These are phyloP conservation scores for Sarotherodon lohbergeri DNA, from an alignment of 2,113 vertebrate species.

Conservation along the genomic window DNA sequence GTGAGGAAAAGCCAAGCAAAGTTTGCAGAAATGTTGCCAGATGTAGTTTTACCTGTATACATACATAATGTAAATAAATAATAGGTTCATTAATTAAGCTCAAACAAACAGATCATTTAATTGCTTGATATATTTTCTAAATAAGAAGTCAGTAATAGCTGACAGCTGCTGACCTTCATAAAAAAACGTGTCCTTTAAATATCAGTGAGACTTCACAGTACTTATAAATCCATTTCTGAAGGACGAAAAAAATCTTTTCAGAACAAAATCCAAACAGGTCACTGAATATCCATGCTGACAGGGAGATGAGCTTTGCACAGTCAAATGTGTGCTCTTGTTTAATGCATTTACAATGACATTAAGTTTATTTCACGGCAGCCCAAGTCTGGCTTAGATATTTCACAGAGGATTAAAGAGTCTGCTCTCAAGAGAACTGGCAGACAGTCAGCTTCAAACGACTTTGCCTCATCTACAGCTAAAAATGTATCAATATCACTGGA, in stretches of 20 bases:
- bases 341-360: constrained; percentile 10
- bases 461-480: background rate
- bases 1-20: background rate
- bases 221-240: background rate
- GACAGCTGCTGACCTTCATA: background rate
- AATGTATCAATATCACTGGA: background rate
- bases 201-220: background rate
- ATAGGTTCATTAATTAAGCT: background rate
- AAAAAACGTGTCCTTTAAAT: background rate
- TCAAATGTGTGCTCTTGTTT: background rate
- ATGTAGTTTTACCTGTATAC: background rate
- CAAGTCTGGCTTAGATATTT: constrained; percentile 3
- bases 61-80: background rate
- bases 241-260: background rate
- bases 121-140: background rate
- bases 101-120: background rate
- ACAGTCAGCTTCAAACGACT: background rate
- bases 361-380: constrained; percentile 10
- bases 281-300: background rate
- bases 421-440: constrained; percentile 4
- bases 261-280: constrained; percentile 10
- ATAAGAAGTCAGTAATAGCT: background rate
- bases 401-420: constrained; percentile 11
- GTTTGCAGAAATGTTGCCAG: background rate
- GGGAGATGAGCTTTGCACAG: background rate